Base-by-base conservation (phyloP, 2,888 invertebrate genomes). In the Schizotus pectinicornis region DNA sequence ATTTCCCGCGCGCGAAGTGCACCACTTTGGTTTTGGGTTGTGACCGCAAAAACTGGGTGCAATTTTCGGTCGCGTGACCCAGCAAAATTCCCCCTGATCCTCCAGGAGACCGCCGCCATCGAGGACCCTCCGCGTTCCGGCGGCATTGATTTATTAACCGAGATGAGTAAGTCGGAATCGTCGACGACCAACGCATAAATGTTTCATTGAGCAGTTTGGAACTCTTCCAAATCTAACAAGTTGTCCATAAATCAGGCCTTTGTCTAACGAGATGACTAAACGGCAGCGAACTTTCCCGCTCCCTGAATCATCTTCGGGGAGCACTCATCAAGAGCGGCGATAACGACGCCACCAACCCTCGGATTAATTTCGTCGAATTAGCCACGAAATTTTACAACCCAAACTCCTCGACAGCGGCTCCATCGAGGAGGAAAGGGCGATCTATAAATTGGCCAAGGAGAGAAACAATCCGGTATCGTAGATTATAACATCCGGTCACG, bases 401-500 rank as follows among this genome's bases (percentile, higher is more conserved):
- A n/a, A n/a, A n/a, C n/a, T n/a, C n/a, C n/a, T n/a, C n/a, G n/a
- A n/a, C n/a, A n/a, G n/a, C n/a, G n/a, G n/a, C n/a, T n/a, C n/a
- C n/a, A n/a, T n/a, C n/a, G n/a, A n/a, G n/a, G n/a, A n/a, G n/a
- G n/a, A n/a, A n/a, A n/a, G n/a, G n/a, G n/a, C n/a, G n/a, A n/a
- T n/a, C n/a, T n/a, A n/a, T n/a, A n/a, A n/a, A n/a, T n/a, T n/a
- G n/a, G n/a, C 14, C 34, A 8, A 37, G 32, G 9, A 46, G 38
- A 45, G 39, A 53, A 47, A 47, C 47, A 55, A 48, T 55, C 48
- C 32, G 42, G 48, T 55, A 48, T 48, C 33, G 41, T 41, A 43
- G 47, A 49, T 56, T 43, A 48, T 42, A 37, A 45, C 49, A 49
- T 56, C 56, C 49, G 56, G 56, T 56, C 49, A 56, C 49, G 49